Conservation (phyloP, 2,113 vertebrate species). For the Isichthys henryi region DNA sequence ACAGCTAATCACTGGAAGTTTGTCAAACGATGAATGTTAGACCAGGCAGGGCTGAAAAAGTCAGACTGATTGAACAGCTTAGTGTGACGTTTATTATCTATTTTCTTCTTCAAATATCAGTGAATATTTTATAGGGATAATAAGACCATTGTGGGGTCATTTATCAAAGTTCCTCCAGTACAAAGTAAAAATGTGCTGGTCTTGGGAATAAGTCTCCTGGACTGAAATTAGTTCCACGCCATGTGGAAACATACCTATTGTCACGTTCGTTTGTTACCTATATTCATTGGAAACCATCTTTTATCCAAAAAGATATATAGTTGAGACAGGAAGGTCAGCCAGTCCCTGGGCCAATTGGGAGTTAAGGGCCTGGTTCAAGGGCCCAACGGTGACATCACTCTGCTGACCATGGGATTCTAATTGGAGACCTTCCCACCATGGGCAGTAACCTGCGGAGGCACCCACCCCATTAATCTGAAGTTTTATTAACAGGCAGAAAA, state of each 20-base stretch:
- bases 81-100: no score
- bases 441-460: neutral
- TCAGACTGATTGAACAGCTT: neutral
- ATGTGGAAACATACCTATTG: neutral
- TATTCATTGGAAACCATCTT: neutral
- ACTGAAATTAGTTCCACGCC: neutral
- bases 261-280: neutral
- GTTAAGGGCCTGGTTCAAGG: neutral
- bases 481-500: slow-evolving; percentile 15
- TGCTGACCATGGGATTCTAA: neutral
- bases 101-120: neutral
- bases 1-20: neutral
- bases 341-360: neutral
- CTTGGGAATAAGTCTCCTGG: neutral
- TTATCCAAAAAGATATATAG: neutral
- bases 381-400: neutral
- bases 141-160: neutral
- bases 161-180: neutral
- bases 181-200: neutral
- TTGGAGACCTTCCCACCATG: neutral
- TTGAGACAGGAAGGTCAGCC: neutral
- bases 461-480: neutral
- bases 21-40: neutral
- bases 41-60: neutral
- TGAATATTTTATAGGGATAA: neutral